Evolutionary conservation across 2,797 vertebrate genomes (phyloP).

Genomic region (Zalophus californianus): DNA sequence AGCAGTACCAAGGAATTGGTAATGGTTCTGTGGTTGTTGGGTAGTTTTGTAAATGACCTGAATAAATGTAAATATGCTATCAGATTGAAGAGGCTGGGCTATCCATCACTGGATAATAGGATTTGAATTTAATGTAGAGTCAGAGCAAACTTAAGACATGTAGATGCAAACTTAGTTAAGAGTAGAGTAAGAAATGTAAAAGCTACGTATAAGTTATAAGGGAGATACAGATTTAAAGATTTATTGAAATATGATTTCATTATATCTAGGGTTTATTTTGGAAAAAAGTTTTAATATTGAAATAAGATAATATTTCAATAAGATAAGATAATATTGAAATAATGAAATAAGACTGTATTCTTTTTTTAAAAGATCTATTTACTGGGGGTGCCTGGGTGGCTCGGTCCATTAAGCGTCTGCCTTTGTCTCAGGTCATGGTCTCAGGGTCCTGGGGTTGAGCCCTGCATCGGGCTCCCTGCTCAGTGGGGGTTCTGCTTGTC

Average conservation of each 20-base stretch:
- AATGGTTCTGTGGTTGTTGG: neutral
- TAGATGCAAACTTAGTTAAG: neutral
- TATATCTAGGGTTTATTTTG: neutral
- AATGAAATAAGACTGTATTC: neutral
- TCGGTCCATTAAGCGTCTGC: neutral
- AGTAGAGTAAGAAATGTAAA: neutral
- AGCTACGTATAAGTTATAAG: neutral
- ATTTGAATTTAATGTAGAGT: conserved; percentile 36
- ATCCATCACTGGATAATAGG: neutral
- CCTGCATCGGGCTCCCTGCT: neutral
- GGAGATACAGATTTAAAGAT: neutral
- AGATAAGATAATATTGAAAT: no score
- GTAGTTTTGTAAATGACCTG: conserved; percentile 17
- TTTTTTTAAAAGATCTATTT: neutral
- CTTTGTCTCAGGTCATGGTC: neutral
- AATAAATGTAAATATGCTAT: neutral
- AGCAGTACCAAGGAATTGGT: neutral
- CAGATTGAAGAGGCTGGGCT: neutral
- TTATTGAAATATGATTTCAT: conserved; percentile 12
- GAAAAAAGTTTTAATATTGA: neutral
- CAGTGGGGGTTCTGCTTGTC: neutral
- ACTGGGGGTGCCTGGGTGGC: no score
- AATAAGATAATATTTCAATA: no score
- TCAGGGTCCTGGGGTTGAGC: neutral
- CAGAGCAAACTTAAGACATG: neutral